Percentiles rank a stretch among this genome's conserved stretches.
Evolutionary conservation across 1,140 invertebrate genomes (phyloP).

Genomic region (Mesaphorura yosii): DNA sequence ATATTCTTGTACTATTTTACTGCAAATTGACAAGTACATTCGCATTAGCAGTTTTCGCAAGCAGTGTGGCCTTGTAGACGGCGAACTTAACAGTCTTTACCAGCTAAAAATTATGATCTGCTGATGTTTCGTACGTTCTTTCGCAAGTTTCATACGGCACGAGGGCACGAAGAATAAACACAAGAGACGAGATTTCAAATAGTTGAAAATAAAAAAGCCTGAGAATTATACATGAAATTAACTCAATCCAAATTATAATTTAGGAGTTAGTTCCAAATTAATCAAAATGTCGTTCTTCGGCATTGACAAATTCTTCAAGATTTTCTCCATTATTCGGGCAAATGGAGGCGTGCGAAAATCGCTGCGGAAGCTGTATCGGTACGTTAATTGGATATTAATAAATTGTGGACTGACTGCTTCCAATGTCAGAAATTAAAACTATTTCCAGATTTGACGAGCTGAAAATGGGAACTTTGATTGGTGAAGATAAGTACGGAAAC

Average conservation of each 20-base stretch:
- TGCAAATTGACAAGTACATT: no score
- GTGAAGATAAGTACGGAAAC: conserved; percentile 91
- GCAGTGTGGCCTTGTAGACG: no score
- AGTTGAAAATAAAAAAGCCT: not conserved
- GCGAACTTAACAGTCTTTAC: no score
- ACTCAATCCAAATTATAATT: not conserved
- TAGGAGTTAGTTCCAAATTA: not conserved
- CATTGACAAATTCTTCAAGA: conserved; percentile 56
- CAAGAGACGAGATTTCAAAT: not conserved
- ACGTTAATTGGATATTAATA: no score
- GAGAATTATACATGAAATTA: not conserved
- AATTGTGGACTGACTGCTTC: no score
- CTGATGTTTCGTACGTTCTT: no score
- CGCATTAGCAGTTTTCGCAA: no score
- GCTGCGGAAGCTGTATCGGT: conserved; percentile 63
- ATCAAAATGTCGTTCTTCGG: conserved; percentile 42
- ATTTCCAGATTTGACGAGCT: conserved; percentile 80
- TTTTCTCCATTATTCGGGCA: conserved; percentile 55
- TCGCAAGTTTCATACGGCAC: no score
- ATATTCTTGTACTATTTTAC: no score
- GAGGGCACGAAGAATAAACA: no score
- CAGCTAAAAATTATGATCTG: no score
- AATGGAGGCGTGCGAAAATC: conserved; percentile 64
- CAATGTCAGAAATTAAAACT: conserved; percentile 29
- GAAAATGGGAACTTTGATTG: conserved; percentile 74